These are phyloP conservation scores for Suillia variegata DNA, from an alignment of 2,888 invertebrate genomes.

Conservation along the genomic window DNA sequence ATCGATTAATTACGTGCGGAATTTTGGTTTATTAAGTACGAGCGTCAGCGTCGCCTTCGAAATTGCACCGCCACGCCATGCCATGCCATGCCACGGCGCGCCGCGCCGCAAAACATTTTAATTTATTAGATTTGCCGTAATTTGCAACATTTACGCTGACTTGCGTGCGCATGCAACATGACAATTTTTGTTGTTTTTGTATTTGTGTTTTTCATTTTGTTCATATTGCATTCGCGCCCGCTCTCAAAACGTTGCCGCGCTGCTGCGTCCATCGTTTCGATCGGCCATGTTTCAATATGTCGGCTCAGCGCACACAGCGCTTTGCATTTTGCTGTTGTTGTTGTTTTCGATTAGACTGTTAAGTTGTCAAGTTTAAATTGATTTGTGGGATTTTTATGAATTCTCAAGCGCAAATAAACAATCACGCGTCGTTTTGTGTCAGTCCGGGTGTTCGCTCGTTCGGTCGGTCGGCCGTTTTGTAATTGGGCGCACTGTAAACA, in stretches of 20 bases:
- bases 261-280: too few relatives aligned
- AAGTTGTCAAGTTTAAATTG: constrained; percentile 53
- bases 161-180: constrained; percentile 55
- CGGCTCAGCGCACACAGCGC: constrained; percentile 37
- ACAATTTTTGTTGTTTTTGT: too few relatives aligned
- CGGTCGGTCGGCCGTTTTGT: too few relatives aligned
- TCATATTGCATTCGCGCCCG: too few relatives aligned
- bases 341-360: constrained; percentile 52
- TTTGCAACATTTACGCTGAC: constrained; percentile 54
- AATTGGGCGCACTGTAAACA: too few relatives aligned
- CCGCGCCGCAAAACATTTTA: too few relatives aligned
- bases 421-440: too few relatives aligned
- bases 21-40: constrained; percentile 55
- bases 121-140: constrained; percentile 56
- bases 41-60: constrained; percentile 54
- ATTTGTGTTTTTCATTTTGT: too few relatives aligned
- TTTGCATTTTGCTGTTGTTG: constrained; percentile 31
- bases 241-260: too few relatives aligned
- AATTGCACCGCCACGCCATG: constrained; percentile 36
- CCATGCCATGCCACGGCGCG: too few relatives aligned
- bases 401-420: background rate
- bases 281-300: background rate
- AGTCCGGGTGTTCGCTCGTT: too few relatives aligned
- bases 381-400: constrained; percentile 44
- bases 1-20: constrained; percentile 58